Evolutionary conservation across 1,140 invertebrate genomes (phyloP), one percentile per base, ranked within the genome.

Genomic region (Drosophila pruinosa): DNA sequence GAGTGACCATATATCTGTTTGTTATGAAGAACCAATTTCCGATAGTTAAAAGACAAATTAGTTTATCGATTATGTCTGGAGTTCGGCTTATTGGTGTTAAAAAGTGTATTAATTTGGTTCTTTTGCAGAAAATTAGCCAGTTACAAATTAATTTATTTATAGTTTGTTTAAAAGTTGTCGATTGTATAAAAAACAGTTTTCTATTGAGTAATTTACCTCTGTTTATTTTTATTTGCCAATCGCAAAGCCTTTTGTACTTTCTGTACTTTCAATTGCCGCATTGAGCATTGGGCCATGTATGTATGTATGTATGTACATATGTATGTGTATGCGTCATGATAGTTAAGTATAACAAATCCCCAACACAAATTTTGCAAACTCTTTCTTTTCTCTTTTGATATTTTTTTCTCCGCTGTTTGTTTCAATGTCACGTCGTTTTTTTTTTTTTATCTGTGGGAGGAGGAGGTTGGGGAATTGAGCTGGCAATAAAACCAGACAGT

Each of bases 351-450:
- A 62, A 43, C 34, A 39, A 53, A 64, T 47, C 28, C 31, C 19
- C 39, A 47, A 38, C 53, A 31, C 22, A 19, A 68, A 24, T 59
- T 59, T 52, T 61, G 47, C 38, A 65, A 52, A 41, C 50, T 45
- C 34, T 45, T 52, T 22, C 5, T 47, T 36, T 45, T 19, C 47
- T 45, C 31, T 43, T 31, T 43, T 58, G 5, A 64, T 28, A 12
- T 41, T 64, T 71, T 70, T 58, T 41, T 41, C 28, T 41, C 22
- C 15, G 19, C 22, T 59, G 45, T 56, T 63, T 64, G 39, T 83
- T 75, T 78, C 75, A 78, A 72, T 75, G 75, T 82, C 80, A 78
- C 73, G 54, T 56, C 34, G 59, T 41, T 31, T 58, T 15, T 14
- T 36, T 34, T 8, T 31, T 19, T 43, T 7, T n/a, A n/a, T 24